Evolutionary conservation across 2,888 invertebrate species (phyloP).

Genomic region (Lasius platythorax): DNA sequence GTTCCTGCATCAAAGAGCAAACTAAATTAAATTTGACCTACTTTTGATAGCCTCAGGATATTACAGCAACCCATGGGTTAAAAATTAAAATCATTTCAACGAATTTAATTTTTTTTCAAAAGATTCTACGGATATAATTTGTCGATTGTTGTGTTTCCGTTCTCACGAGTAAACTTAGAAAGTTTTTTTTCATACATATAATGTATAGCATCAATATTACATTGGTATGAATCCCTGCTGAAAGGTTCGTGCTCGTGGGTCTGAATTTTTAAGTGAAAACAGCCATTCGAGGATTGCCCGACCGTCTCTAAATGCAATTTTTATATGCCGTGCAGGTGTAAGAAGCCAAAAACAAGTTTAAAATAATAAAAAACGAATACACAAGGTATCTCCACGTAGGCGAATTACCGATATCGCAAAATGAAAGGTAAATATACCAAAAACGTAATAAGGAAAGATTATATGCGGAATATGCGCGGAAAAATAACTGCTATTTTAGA

Average conservation of each 20-base stretch:
- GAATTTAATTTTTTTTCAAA: slow-evolving; percentile 23
- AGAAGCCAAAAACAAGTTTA: slow-evolving; percentile 17
- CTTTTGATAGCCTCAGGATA: slow-evolving; percentile 17
- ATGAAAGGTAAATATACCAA: slow-evolving; percentile 1
- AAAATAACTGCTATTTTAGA: background rate
- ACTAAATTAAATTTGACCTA: slow-evolving; percentile 21
- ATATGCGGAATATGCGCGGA: too few species aligned
- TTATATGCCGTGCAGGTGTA: background rate
- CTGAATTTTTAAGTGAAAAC: slow-evolving; percentile 33
- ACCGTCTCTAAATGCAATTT: slow-evolving; percentile 22
- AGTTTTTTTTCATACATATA: background rate
- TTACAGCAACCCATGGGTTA: background rate
- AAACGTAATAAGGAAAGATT: slow-evolving; percentile 16
- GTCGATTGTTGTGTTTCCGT: background rate
- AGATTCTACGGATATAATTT: background rate
- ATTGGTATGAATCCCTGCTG: slow-evolving; percentile 18
- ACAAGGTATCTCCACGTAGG: background rate
- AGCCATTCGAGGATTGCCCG: background rate
- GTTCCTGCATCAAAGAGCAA: background rate
- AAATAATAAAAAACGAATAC: slow-evolving; percentile 17
- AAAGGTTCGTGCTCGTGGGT: slow-evolving; percentile 2
- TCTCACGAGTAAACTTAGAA: background rate
- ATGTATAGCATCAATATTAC: background rate
- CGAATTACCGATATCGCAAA: background rate
- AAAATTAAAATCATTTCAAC: slow-evolving; percentile 1